Conservation (phyloP, 2,797 vertebrate species). For the Myotis daubentonii region DNA sequence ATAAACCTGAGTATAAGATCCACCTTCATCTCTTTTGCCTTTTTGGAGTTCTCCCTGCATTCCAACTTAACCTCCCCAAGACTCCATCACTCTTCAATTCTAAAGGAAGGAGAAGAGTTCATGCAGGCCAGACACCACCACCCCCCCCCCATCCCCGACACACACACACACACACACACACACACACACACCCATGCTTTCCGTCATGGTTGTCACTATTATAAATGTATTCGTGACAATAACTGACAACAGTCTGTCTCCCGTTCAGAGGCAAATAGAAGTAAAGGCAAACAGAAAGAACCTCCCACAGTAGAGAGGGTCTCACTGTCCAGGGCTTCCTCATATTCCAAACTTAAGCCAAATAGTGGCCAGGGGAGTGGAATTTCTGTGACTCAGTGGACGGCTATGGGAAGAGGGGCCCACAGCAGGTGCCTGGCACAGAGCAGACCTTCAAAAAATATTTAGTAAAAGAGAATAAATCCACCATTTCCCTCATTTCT, state of each 20-base stretch:
- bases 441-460: not conserved
- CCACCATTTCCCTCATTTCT: not conserved
- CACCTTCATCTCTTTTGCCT: not conserved
- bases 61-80: not conserved
- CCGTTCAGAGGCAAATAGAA: not conserved
- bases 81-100: not conserved
- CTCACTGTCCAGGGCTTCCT: not conserved
- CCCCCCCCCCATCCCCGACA: too few relatives aligned
- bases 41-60: not conserved
- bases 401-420: not conserved
- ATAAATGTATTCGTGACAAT: not conserved
- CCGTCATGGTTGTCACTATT: not conserved
- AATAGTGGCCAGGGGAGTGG: not conserved
- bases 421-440: not conserved
- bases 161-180: not conserved
- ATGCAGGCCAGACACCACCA: not conserved
- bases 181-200: not conserved
- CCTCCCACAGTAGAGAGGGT: not conserved
- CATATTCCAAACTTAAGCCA: not conserved
- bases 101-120: not conserved
- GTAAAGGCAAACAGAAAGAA: not conserved
- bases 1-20: not conserved
- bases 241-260: not conserved
- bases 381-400: not conserved
- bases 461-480: not conserved